Conservation (phyloP, 2,797 vertebrate genomes). For the Kryptopterus vitreolus region DNA sequence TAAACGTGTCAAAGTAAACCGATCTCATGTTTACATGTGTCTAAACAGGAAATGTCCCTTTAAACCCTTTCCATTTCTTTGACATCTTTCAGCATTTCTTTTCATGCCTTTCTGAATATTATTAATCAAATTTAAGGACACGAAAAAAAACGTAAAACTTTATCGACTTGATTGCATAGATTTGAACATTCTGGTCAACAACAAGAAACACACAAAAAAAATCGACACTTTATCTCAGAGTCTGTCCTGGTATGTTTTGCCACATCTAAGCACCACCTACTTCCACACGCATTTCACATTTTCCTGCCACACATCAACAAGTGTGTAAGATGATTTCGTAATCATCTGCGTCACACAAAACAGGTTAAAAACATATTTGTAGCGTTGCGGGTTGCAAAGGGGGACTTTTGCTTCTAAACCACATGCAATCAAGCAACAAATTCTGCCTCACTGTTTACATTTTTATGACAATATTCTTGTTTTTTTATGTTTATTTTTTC, state of each 20-base stretch:
- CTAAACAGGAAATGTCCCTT: not conserved
- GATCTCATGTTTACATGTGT: not conserved
- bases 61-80: constrained; percentile 4
- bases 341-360: not conserved
- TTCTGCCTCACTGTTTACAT: not conserved
- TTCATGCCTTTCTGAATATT: not conserved
- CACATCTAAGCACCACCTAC: not conserved
- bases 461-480: not conserved
- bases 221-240: not conserved
- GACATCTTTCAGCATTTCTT: not conserved
- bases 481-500: not conserved
- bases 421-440: not conserved
- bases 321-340: not conserved
- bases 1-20: not conserved
- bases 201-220: not conserved
- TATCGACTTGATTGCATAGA: not conserved
- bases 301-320: not conserved
- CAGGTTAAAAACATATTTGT: not conserved
- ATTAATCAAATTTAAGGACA: not conserved
- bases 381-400: not conserved
- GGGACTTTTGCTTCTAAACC: not conserved
- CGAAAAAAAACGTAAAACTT: not conserved
- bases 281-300: not conserved
- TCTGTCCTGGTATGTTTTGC: not conserved
- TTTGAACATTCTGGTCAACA: not conserved